phyloP scores from a whole-genome alignment of 2,888 invertebrate species.

The Cremastobaeus sp. region DNA sequence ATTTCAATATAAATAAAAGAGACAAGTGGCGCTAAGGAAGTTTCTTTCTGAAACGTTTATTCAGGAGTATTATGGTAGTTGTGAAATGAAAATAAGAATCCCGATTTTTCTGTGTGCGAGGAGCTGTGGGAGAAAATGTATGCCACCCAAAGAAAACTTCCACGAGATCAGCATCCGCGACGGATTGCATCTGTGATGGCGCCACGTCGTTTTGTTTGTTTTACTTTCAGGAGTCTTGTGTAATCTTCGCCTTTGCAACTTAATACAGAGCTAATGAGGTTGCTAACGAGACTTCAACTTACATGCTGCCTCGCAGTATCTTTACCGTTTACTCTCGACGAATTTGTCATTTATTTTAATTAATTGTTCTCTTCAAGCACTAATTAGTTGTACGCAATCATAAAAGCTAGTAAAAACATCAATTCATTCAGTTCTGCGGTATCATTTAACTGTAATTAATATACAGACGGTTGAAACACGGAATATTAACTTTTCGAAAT shows the following conservation, averaged over 20 bases:
- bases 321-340: neutral
- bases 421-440: too few relatives aligned
- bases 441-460: too few relatives aligned
- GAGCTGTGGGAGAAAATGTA: constrained; percentile 44
- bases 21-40: constrained; percentile 73
- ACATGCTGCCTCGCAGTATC: constrained; percentile 46
- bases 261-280: constrained; percentile 72
- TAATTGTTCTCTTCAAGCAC: neutral
- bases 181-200: constrained; percentile 77
- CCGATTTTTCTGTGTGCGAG: constrained; percentile 44
- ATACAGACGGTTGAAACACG: too few relatives aligned
- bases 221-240: constrained; percentile 66
- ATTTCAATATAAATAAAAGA: constrained; percentile 47
- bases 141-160: constrained; percentile 50
- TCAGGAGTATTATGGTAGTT: constrained; percentile 71
- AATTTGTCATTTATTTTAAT: neutral
- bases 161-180: constrained; percentile 63
- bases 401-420: too few relatives aligned
- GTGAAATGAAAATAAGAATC: constrained; percentile 71
- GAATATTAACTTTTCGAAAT: too few relatives aligned
- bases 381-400: too few relatives aligned
- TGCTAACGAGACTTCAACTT: constrained; percentile 70
- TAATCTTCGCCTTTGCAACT: constrained; percentile 31
- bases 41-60: constrained; percentile 70
- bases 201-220: constrained; percentile 77